Percentiles rank a stretch among this genome's conserved stretches.
Evolutionary conservation across 2,888 invertebrate species (phyloP).

Genomic region (Crocallis elinguaria): DNA sequence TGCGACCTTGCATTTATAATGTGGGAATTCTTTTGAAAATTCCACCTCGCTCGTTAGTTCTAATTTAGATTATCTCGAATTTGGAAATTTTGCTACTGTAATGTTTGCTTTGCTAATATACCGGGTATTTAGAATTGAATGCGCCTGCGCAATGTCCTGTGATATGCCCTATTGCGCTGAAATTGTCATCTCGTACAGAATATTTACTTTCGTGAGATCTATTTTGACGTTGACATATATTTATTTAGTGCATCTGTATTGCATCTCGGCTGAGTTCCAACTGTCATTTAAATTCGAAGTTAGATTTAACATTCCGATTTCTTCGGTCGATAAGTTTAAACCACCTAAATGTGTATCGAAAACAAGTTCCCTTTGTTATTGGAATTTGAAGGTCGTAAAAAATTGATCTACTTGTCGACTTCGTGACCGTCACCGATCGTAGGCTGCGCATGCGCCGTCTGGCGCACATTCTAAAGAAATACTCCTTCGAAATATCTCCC

Average conservation of each 20-base stretch:
- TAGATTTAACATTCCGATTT: neutral
- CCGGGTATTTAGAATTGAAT: slow-evolving; percentile 35
- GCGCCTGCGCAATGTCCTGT: slow-evolving; percentile 36
- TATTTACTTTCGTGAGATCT: slow-evolving; percentile 13
- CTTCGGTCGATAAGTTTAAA: slow-evolving; percentile 8
- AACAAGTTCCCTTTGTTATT: slow-evolving; percentile 43
- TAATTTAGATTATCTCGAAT: slow-evolving; percentile 67
- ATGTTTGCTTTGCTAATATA: slow-evolving; percentile 55
- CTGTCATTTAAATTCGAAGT: neutral
- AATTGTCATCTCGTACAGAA: slow-evolving; percentile 20
- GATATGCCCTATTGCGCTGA: slow-evolving; percentile 42
- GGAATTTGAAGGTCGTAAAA: slow-evolving; percentile 67
- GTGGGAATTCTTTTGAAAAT: slow-evolving; percentile 69
- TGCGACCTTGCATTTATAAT: slow-evolving; percentile 68
- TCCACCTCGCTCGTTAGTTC: slow-evolving; percentile 55
- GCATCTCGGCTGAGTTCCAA: neutral
- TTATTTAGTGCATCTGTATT: no score
- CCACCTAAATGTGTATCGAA: slow-evolving; percentile 30
- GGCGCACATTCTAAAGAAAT: slow-evolving; percentile 55
- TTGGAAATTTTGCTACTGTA: slow-evolving; percentile 54
- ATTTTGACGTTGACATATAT: neutral
- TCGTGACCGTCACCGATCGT: slow-evolving; percentile 74
- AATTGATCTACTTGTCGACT: slow-evolving; percentile 63
- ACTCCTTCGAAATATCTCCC: slow-evolving; percentile 59
- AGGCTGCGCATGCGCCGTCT: slow-evolving; percentile 74